phyloP scores from a whole-genome alignment of 2,888 invertebrate genomes.

The Heteropelma amictum region DNA sequence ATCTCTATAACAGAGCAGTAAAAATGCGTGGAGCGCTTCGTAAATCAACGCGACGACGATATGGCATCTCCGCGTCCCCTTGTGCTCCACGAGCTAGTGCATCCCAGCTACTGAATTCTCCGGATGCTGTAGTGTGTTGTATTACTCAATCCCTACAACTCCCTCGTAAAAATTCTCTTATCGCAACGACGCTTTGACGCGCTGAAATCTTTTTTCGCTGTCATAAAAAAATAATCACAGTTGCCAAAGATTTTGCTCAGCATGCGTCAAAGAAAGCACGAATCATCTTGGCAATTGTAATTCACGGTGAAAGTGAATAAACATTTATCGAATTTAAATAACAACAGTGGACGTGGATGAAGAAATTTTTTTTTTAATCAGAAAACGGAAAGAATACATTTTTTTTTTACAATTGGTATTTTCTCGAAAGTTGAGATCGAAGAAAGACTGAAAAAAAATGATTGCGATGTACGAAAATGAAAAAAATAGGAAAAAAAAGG shows the following conservation, averaged over 20 bases:
- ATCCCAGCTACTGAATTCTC: constrained; percentile 39
- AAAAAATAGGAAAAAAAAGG: background rate
- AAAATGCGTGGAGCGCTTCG: constrained; percentile 73
- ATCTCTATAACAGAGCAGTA: constrained; percentile 76
- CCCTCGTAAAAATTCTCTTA: constrained; percentile 36
- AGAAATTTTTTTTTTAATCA: too few species aligned
- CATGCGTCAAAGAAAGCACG: too few species aligned
- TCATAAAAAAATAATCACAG: background rate
- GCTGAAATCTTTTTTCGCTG: constrained; percentile 2
- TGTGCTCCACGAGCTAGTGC: constrained; percentile 32
- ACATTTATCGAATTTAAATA: too few species aligned
- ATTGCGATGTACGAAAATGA: background rate
- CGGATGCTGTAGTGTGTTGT: constrained; percentile 29
- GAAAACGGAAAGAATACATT: too few species aligned
- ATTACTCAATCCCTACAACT: constrained; percentile 23
- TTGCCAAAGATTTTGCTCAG: too few species aligned
- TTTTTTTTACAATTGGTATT: background rate
- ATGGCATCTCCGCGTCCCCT: constrained; percentile 59
- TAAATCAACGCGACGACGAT: constrained; percentile 76
- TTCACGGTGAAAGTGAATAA: too few species aligned
- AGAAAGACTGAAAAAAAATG: constrained; percentile 26
- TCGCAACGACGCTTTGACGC: constrained; percentile 1
- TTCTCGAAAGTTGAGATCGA: background rate
- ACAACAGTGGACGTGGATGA: too few species aligned
- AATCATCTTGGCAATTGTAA: too few species aligned